Evolutionary conservation across 2,888 invertebrate species (phyloP).

Genomic region (Mesorhabditis belari): DNA sequence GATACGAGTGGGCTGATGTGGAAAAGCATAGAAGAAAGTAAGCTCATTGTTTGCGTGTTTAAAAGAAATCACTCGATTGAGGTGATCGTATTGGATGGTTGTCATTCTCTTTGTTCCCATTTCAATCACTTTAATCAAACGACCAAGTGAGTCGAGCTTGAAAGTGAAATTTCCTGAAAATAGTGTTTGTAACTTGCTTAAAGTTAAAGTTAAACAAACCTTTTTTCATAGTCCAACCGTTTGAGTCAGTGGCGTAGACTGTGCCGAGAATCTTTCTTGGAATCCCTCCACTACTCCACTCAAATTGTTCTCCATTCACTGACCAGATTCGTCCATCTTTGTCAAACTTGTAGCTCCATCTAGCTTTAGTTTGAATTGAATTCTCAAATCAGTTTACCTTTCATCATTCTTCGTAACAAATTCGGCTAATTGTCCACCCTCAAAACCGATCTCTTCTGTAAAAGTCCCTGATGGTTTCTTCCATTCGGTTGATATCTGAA

Average conservation of each 20-base stretch:
- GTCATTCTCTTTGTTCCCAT: not conserved
- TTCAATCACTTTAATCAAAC: slow-evolving; percentile 6
- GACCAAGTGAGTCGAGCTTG: slow-evolving; percentile 13
- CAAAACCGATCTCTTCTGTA: not conserved
- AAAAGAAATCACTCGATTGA: slow-evolving; percentile 11
- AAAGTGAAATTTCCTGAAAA: slow-evolving; percentile 8
- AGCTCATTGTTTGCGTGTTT: not conserved
- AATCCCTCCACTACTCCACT: slow-evolving; percentile 24
- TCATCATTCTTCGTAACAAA: not conserved
- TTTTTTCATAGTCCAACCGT: not conserved
- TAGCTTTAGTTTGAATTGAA: not conserved
- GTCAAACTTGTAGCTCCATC: slow-evolving; percentile 11
- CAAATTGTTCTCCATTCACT: slow-evolving; percentile 18
- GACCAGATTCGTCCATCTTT: slow-evolving; percentile 16
- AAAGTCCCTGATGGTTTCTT: not conserved
- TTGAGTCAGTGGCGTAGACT: not conserved
- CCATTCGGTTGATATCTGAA: not conserved
- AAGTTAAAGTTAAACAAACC: not conserved
- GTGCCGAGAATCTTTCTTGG: slow-evolving; percentile 9
- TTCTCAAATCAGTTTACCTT: too few relatives aligned
- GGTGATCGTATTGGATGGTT: slow-evolving; percentile 17
- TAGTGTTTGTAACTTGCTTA: not conserved
- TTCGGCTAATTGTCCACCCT: not conserved
- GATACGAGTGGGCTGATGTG: not conserved
- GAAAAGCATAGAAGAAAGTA: not conserved